Evolutionary conservation across 2,888 invertebrate genomes (phyloP), one percentile per base, ranked within the genome.

Genomic region (Cosmorhoe ocellata): DNA sequence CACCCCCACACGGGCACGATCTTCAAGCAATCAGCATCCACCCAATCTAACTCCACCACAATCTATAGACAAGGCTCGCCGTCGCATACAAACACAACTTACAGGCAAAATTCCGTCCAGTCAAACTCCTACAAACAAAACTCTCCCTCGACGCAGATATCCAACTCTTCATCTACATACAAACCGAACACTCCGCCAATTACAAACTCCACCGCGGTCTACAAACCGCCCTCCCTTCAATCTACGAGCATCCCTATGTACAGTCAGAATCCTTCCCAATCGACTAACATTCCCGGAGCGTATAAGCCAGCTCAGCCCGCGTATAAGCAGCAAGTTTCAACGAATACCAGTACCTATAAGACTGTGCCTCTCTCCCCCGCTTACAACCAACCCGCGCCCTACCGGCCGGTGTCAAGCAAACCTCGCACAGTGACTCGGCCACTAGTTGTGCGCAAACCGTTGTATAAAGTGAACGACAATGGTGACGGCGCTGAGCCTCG

Each of bases 401-500:
- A 18, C 12, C 34, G 54, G 5, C 45, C 39, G 8, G 13, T 44
- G 11, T 33, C 43, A 1, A 27, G 12, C 0, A 51, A 51, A 13
- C 28, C 33, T 2, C 13, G 31, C 4, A 24, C 28, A 27, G 32
- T 22, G 22, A 18, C 18, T 4, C 64, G n/a, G 55, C 65, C 4
- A 3, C 54, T 26, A 58, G 51, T 31, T 49, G 61, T 13, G 12
- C 61, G n/a, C 64, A 66, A 1, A 44, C 73, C 76, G 0, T 38
- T 66, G 5, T 77, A 73, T 47, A 71, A 67, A 30, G 68, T 80
- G 0, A 79, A 79, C 56, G 83, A 85, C 10, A 80, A 70, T 49
- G 88, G 87, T 0, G 87, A 87, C 59, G 75, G 81, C 9, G 61
- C 74, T 3, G 76, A 80, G 28, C 67, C 80, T 0, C 63, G 88